A percentile compares a stretch with the other conserved stretches of the same genome.
These are phyloP conservation scores for Rugalucina vietnamica DNA, from an alignment of 2,888 invertebrate genomes.

Conservation along the genomic window DNA sequence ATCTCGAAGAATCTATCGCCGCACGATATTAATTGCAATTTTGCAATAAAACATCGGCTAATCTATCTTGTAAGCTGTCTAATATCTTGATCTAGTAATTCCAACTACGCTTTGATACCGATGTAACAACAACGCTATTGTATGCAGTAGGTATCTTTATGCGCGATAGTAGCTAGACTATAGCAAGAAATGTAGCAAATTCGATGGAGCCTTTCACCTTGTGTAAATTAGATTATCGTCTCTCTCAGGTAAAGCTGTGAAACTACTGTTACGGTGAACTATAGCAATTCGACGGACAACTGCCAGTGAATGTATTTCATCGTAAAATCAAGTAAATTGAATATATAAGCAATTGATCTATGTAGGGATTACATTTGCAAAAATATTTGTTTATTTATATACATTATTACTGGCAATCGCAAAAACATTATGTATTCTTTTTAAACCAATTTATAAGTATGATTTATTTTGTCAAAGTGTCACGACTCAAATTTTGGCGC, in stretches of 20 bases:
- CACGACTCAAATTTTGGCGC: no score
- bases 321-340: no score
- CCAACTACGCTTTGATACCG: neutral
- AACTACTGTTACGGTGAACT: neutral
- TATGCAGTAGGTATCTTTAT: neutral
- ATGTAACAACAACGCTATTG: neutral
- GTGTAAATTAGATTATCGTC: neutral
- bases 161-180: neutral
- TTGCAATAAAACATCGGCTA: neutral
- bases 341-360: no score
- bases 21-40: neutral
- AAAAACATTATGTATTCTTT: no score
- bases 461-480: no score
- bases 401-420: no score
- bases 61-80: neutral
- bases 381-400: no score
- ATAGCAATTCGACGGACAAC: neutral
- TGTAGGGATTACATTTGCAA: no score
- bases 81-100: neutral
- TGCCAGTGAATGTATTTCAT: no score
- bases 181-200: neutral
- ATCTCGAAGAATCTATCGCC: no score
- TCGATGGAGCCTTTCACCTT: neutral
- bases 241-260: slow-evolving; percentile 2
- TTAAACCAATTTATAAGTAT: no score